These are phyloP conservation scores for Lasioglossum leucozonium DNA, from an alignment of 2,888 invertebrate genomes.

Conservation along the genomic window DNA sequence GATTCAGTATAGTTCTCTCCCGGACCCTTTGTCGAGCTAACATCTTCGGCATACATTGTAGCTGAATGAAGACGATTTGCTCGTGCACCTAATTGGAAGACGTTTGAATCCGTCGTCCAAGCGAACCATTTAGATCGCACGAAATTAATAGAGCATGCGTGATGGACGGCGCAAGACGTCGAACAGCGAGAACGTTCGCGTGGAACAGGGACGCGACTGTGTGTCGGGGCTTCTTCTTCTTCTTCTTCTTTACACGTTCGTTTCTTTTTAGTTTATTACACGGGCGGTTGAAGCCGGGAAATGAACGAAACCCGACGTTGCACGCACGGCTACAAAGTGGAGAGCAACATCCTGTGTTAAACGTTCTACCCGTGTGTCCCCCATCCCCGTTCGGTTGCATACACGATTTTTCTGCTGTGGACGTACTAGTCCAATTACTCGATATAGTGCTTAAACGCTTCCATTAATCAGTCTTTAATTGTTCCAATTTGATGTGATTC, in stretches of 20 bases:
- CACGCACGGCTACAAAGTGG: slow-evolving; percentile 60
- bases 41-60: slow-evolving; percentile 5
- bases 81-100: slow-evolving; percentile 1
- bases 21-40: not conserved
- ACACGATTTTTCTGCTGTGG: slow-evolving; percentile 48
- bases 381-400: slow-evolving; percentile 21
- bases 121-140: not conserved
- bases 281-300: slow-evolving; percentile 33
- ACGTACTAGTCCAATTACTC: slow-evolving; percentile 57
- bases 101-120: not conserved
- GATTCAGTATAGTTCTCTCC: not conserved
- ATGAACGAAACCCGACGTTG: slow-evolving; percentile 46
- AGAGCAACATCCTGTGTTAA: slow-evolving; percentile 70
- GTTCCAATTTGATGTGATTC: not conserved
- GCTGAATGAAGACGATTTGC: not conserved
- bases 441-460: slow-evolving; percentile 27
- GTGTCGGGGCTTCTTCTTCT: not conserved
- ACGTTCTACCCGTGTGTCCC: slow-evolving; percentile 38
- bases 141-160: slow-evolving; percentile 4
- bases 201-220: slow-evolving; percentile 11
- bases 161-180: not conserved
- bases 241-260: slow-evolving; percentile 11
- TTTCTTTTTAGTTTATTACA: slow-evolving; percentile 26
- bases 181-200: slow-evolving; percentile 11
- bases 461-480: not conserved